Evolutionary conservation across 2,797 vertebrate genomes (phyloP).

Genomic region (Myotis vivesi): DNA sequence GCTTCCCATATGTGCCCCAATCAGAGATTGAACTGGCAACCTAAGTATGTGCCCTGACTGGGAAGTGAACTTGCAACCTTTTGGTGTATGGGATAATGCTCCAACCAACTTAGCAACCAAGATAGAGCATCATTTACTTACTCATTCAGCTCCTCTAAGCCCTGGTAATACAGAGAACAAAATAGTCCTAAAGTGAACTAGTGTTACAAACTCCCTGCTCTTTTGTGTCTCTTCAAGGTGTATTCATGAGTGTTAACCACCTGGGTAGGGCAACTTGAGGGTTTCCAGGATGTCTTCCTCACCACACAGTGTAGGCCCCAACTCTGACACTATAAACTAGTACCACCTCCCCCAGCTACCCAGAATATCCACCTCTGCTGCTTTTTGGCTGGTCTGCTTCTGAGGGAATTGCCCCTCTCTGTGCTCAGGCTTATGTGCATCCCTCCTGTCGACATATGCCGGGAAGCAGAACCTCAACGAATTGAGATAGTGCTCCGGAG

Average conservation of each 20-base stretch:
- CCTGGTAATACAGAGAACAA: neutral
- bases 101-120: too few species aligned
- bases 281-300: neutral
- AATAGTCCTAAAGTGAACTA: neutral
- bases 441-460: too few species aligned
- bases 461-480: too few species aligned
- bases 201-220: neutral
- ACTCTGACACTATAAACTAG: neutral
- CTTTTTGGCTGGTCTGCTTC: neutral
- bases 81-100: too few species aligned
- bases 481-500: too few species aligned
- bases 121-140: too few species aligned
- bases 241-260: neutral
- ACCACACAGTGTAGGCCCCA: too few species aligned
- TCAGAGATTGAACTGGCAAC: too few species aligned
- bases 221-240: neutral
- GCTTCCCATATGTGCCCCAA: too few species aligned
- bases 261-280: neutral
- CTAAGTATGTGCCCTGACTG: too few species aligned
- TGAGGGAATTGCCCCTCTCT: neutral
- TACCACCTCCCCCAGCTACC: neutral
- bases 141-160: neutral
- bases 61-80: too few species aligned
- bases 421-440: neutral
- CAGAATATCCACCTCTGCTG: too few species aligned